phyloP scores from a whole-genome alignment of 2,797 vertebrate genomes.

The Bucorvus abyssinicus region DNA sequence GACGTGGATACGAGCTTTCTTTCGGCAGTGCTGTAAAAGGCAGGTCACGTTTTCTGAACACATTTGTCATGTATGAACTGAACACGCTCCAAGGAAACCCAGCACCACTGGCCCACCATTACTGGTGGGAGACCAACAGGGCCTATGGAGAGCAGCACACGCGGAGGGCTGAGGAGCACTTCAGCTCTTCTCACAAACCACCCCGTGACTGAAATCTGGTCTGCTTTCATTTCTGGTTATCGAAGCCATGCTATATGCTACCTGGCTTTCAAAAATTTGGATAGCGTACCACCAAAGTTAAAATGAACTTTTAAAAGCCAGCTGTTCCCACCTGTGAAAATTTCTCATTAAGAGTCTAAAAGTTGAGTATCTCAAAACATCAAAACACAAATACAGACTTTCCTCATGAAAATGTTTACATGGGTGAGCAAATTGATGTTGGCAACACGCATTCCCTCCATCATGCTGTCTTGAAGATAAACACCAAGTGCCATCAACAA shows the following conservation, averaged over 20 bases:
- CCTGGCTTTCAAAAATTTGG: slow-evolving; percentile 37
- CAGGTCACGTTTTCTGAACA: not conserved
- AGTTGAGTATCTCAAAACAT: slow-evolving; percentile 5
- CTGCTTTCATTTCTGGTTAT: not conserved
- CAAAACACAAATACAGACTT: slow-evolving; percentile 59
- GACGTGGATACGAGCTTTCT: slow-evolving; percentile 19
- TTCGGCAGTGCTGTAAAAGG: not conserved
- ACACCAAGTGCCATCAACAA: slow-evolving; percentile 66
- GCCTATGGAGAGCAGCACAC: not conserved
- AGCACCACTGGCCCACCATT: not conserved
- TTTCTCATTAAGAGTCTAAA: slow-evolving; percentile 52
- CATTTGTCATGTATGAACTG: not conserved
- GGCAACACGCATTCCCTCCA: slow-evolving; percentile 68
- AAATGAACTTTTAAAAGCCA: slow-evolving; percentile 59
- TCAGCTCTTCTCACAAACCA: not conserved
- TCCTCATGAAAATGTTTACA: slow-evolving; percentile 64
- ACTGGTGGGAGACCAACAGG: not conserved
- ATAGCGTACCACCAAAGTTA: slow-evolving; percentile 1
- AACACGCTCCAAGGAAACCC: not conserved
- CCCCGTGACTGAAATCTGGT: not conserved
- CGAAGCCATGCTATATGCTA: not conserved
- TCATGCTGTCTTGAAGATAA: slow-evolving; percentile 65
- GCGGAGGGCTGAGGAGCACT: not conserved
- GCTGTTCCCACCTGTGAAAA: slow-evolving; percentile 65
- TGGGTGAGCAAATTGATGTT: slow-evolving; percentile 30